A percentile compares a stretch with the other conserved stretches of the same genome.
phyloP scores from a whole-genome alignment of 30 jellyfish, hydroid and myxozoan genomes.

The Turritopsis rubra region DNA sequence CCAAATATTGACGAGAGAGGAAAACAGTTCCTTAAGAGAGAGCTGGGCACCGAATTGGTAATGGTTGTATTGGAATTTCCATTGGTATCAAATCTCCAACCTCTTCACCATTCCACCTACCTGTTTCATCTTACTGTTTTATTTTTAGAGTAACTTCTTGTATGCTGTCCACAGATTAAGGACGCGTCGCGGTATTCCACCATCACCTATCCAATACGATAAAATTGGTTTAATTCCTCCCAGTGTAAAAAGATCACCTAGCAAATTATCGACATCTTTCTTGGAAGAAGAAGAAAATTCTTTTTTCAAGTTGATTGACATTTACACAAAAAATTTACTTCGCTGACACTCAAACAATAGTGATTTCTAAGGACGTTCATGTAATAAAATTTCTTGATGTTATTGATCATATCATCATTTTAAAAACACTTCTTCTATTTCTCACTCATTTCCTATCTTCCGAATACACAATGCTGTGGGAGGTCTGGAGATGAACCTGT shows the following conservation, averaged over 20 bases:
- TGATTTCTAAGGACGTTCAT: no score
- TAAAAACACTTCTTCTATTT: no score
- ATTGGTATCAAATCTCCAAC: background rate
- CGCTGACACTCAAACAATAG: slow-evolving; percentile 17
- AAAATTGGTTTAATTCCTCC: slow-evolving; percentile 22
- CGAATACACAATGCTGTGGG: no score
- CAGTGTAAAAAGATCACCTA: slow-evolving; percentile 54
- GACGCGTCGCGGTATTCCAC: slow-evolving; percentile 53
- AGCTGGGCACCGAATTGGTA: slow-evolving; percentile 91
- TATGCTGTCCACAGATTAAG: slow-evolving; percentile 43
- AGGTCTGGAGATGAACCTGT: no score
- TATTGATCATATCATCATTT: no score
- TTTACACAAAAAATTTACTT: slow-evolving; percentile 49
- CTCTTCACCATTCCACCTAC: background rate
- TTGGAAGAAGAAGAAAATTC: slow-evolving; percentile 53
- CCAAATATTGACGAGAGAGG: slow-evolving; percentile 51
- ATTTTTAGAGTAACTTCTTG: slow-evolving; percentile 55
- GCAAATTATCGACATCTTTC: slow-evolving; percentile 49
- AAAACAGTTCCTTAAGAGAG: slow-evolving; percentile 71
- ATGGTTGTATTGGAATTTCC: background rate
- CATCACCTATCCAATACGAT: slow-evolving; percentile 47
- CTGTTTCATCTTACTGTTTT: background rate
- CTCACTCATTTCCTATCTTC: no score
- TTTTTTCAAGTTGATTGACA: slow-evolving; percentile 46
- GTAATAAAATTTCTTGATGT: no score